These are phyloP conservation scores for Drosophila ficusphila DNA, from an alignment of 1,140 invertebrate genomes.

Conservation along the genomic window DNA sequence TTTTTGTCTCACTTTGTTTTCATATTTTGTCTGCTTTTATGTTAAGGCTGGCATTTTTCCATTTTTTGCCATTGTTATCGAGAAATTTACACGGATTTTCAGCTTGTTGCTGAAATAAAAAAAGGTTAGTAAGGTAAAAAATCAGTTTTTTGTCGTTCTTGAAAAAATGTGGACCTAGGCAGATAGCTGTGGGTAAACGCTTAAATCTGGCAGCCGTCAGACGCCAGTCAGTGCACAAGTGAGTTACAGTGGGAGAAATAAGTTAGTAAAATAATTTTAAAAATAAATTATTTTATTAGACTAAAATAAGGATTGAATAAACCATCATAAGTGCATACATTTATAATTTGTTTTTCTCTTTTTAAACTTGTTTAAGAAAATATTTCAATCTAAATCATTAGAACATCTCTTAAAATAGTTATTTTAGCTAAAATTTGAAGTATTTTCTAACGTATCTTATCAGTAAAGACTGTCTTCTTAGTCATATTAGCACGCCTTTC, in stretches of 20 bases:
- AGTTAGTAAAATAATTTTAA: not conserved
- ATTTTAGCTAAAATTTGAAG: not conserved
- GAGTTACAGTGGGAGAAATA: conserved; percentile 22
- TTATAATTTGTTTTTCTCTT: no score
- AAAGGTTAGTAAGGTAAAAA: conserved; percentile 48
- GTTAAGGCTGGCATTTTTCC: conserved; percentile 54
- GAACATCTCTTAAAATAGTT: not conserved
- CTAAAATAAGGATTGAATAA: no score
- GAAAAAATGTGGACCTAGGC: conserved; percentile 30
- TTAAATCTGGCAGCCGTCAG: conserved; percentile 63
- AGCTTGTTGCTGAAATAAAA: conserved; percentile 73
- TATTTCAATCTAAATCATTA: no score
- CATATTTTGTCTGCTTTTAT: conserved; percentile 22
- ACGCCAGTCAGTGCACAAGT: conserved; percentile 58
- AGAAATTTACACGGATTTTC: conserved; percentile 78
- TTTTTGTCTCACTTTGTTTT: conserved; percentile 10
- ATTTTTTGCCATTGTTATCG: conserved; percentile 65
- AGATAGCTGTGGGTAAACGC: conserved; percentile 58
- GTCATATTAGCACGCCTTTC: no score
- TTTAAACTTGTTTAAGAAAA: no score
- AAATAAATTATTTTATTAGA: not conserved
- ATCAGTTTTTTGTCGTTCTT: conserved; percentile 49
- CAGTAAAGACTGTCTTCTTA: no score
- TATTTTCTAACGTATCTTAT: no score
- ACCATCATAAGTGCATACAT: no score